Conservation (phyloP, 2,797 vertebrate species). For the Schizopygopsis pylzovi region DNA sequence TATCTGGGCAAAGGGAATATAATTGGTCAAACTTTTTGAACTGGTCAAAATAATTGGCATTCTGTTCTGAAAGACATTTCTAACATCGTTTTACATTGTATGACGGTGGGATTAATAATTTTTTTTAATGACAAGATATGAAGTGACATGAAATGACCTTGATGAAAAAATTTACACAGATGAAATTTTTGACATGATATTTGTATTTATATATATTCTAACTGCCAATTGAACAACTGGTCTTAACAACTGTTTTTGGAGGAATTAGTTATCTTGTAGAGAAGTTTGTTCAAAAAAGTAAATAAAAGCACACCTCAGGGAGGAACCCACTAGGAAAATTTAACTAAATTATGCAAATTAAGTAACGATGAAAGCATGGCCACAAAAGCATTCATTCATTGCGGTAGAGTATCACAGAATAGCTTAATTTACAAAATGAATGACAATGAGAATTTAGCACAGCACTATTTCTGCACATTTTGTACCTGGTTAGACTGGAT, state of each 20-base stretch:
- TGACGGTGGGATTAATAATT: background rate
- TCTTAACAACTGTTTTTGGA: background rate
- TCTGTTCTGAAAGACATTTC: slow-evolving; percentile 3
- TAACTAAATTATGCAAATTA: background rate
- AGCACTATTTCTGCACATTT: background rate
- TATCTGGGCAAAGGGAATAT: slow-evolving; percentile 19
- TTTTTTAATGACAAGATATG: background rate
- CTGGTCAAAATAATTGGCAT: slow-evolving; percentile 1
- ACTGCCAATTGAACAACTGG: no score
- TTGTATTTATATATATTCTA: no score
- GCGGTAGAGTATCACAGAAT: background rate
- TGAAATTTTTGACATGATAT: no score
- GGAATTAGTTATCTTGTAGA: background rate
- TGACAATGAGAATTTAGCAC: background rate
- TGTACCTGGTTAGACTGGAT: background rate
- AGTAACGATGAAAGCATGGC: background rate
- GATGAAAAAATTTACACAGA: no score
- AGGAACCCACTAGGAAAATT: background rate
- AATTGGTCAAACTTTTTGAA: background rate
- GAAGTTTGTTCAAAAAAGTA: background rate
- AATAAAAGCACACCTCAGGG: background rate
- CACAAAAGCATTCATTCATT: background rate
- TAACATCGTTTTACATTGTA: slow-evolving; percentile 6
- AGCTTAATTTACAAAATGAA: background rate
- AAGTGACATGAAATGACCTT: background rate